Evolutionary conservation across 2,797 vertebrate genomes (phyloP).

Genomic region (Melanogrammus aeglefinus): DNA sequence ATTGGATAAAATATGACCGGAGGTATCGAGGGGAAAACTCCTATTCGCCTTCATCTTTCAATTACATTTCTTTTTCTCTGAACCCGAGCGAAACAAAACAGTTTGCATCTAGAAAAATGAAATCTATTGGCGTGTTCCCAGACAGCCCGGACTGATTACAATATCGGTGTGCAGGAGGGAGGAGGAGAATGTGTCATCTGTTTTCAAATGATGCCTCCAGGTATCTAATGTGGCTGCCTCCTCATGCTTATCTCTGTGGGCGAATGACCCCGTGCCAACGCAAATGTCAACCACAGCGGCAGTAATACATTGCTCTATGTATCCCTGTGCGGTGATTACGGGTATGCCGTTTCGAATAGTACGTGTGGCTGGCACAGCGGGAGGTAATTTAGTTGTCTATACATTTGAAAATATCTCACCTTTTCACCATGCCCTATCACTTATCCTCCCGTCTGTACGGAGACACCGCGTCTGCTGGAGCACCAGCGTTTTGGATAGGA

Average conservation of each 20-base stretch:
- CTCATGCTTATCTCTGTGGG: background rate
- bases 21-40: background rate
- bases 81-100: conserved; percentile 33
- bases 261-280: no score
- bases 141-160: background rate
- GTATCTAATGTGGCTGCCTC: background rate
- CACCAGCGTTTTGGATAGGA: no score
- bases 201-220: background rate
- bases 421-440: no score
- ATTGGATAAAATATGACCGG: background rate
- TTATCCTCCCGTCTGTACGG: no score
- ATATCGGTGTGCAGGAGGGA: background rate
- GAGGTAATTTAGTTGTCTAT: conserved; percentile 41
- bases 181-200: background rate
- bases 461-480: no score
- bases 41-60: conserved; percentile 35
- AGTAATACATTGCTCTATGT: conserved; percentile 13
- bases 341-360: conserved; percentile 18
- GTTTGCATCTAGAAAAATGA: background rate
- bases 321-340: conserved; percentile 38
- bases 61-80: conserved; percentile 55
- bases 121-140: background rate
- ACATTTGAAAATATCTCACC: conserved; percentile 11
- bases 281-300: no score
- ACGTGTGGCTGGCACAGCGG: conserved; percentile 14